A percentile compares a stretch with the other conserved stretches of the same genome.
Conservation (phyloP, 1,140 invertebrate species). For the Hydropsyche tenuis region DNA sequence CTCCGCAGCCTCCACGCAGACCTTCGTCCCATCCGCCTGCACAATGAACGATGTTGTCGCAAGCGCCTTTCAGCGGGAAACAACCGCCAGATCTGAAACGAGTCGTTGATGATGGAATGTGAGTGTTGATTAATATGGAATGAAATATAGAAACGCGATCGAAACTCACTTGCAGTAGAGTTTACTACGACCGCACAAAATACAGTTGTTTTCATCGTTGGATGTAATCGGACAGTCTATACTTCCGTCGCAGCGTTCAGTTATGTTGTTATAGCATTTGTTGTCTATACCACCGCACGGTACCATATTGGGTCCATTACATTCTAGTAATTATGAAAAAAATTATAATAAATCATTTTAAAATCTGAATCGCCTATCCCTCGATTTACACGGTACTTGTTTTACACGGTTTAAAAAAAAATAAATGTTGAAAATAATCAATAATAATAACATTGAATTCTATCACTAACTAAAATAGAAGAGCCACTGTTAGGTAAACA, state of each 20-base stretch:
- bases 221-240: conserved; percentile 37
- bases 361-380: too few species aligned
- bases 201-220: conserved; percentile 42
- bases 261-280: conserved; percentile 46
- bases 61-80: conserved; percentile 42
- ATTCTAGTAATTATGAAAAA: conserved; percentile 43
- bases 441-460: too few species aligned
- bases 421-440: background rate
- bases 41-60: conserved; percentile 43
- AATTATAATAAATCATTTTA: conserved; percentile 5
- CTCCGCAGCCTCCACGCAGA: conserved; percentile 31
- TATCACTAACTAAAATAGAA: background rate
- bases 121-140: background rate
- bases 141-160: background rate
- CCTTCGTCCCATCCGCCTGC: conserved; percentile 46
- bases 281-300: conserved; percentile 42
- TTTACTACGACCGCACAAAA: conserved; percentile 41
- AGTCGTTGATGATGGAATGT: background rate
- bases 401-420: background rate
- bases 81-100: conserved; percentile 41
- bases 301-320: conserved; percentile 43
- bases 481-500: too few species aligned
- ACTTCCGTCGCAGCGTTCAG: conserved; percentile 37
- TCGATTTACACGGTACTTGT: too few species aligned
- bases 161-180: conserved; percentile 46